A percentile compares a stretch with the other conserved stretches of the same genome.
Evolutionary conservation across 2,888 invertebrate species (phyloP).

Genomic region (Imbricaverruca yamaguchii): DNA sequence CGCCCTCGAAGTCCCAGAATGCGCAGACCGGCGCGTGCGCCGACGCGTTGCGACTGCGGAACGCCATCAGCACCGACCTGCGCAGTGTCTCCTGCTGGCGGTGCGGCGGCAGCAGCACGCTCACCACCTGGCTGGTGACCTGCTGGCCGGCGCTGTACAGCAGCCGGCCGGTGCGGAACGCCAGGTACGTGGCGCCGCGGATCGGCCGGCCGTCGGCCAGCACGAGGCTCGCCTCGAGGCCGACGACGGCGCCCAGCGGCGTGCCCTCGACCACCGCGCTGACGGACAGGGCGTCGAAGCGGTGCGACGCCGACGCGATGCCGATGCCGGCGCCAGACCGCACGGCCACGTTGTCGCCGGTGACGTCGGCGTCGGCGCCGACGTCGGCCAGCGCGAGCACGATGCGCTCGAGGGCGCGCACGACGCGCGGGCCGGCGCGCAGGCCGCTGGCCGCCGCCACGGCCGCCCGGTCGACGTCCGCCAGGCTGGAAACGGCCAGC

Average conservation of each 20-base stretch:
- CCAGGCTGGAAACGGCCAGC: neutral
- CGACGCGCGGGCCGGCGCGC: neutral
- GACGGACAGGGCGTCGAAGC: neutral
- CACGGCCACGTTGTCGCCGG: neutral
- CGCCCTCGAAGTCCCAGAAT: constrained; percentile 50
- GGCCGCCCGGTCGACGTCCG: neutral
- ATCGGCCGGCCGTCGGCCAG: neutral
- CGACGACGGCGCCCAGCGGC: neutral
- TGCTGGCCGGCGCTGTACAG: neutral
- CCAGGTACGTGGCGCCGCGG: neutral
- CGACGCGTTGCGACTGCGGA: neutral
- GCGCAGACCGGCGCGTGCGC: constrained; percentile 42
- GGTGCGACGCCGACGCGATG: neutral
- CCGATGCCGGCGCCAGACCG: neutral
- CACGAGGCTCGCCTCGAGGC: neutral
- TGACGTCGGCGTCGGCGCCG: neutral
- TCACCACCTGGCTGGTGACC: neutral
- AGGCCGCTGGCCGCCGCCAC: neutral
- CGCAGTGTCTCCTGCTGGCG: too few species aligned
- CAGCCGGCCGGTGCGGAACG: neutral
- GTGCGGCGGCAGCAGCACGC: neutral
- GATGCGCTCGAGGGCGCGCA: neutral
- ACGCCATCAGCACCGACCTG: neutral
- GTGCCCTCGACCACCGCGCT: neutral
- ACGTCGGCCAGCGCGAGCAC: neutral